Conservation (phyloP, 2,888 invertebrate species). For the Timandra comae region DNA sequence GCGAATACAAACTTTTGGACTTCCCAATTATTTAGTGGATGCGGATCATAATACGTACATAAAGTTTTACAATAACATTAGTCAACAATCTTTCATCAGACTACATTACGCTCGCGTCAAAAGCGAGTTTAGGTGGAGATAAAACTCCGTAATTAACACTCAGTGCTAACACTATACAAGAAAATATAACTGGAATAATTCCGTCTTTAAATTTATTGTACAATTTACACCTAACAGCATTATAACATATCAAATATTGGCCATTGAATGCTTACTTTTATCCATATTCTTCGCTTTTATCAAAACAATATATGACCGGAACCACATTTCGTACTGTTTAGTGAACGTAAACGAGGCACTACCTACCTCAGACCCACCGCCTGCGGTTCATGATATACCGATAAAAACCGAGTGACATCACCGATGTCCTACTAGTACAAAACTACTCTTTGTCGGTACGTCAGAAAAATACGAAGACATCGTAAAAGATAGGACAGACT, state of each 20-base stretch:
- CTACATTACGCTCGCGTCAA: conserved; percentile 39
- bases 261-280: conserved; percentile 2
- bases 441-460: no score
- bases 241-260: conserved; percentile 4
- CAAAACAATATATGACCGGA: no score
- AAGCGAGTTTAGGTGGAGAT: conserved; percentile 37
- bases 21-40: conserved; percentile 30
- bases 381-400: conserved; percentile 3
- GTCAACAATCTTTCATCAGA: conserved; percentile 30
- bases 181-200: conserved; percentile 20
- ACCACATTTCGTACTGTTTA: no score
- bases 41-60: conserved; percentile 41
- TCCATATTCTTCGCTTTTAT: not conserved
- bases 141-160: conserved; percentile 35
- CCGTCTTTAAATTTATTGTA: conserved; percentile 13
- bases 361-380: conserved; percentile 9
- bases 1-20: conserved; percentile 26
- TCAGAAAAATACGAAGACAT: no score
- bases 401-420: no score
- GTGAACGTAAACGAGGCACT: no score
- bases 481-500: no score
- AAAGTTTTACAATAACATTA: conserved; percentile 35
- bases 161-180: conserved; percentile 29
- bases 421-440: no score
- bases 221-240: conserved; percentile 7